These are phyloP conservation scores for honey bee (Apis mellifera) DNA, from an alignment of 1,140 invertebrate species.

Conservation along the genomic window DNA sequence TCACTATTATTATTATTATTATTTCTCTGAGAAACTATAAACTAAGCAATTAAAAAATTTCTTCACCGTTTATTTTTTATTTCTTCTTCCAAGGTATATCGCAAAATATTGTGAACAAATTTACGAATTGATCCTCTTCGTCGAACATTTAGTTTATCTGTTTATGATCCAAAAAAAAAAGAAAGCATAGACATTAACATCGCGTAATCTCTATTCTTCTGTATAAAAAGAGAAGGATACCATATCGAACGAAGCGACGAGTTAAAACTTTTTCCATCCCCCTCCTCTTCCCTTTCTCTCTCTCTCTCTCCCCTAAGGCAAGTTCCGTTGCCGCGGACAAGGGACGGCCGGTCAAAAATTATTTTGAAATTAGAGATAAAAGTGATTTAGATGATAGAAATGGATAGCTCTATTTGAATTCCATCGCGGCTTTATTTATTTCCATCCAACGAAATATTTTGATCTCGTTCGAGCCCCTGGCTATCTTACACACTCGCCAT, in stretches of 20 bases:
- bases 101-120: too few species aligned
- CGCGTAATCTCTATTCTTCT: neutral
- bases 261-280: constrained; percentile 18
- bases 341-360: neutral
- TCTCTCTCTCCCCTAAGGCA: neutral
- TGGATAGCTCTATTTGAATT: constrained; percentile 16
- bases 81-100: too few species aligned
- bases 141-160: neutral
- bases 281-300: too few species aligned
- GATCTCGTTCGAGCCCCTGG: neutral
- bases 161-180: neutral
- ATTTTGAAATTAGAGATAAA: constrained; percentile 40
- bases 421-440: constrained; percentile 11
- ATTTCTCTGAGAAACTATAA: too few species aligned
- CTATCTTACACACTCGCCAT: neutral
- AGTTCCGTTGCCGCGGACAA: neutral
- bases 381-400: constrained; percentile 28
- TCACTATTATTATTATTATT: too few species aligned
- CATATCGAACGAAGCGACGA: neutral
- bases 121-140: too few species aligned
- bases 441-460: constrained; percentile 22
- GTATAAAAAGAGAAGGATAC: neutral
- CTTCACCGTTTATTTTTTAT: too few species aligned
- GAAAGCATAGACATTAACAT: neutral
- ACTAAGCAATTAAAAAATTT: too few species aligned